Evolutionary conservation across 37 sponge, comb jelly and placozoan species (phyloP), one percentile per base, ranked within the genome.

Genomic region (Beroe forskalii): DNA sequence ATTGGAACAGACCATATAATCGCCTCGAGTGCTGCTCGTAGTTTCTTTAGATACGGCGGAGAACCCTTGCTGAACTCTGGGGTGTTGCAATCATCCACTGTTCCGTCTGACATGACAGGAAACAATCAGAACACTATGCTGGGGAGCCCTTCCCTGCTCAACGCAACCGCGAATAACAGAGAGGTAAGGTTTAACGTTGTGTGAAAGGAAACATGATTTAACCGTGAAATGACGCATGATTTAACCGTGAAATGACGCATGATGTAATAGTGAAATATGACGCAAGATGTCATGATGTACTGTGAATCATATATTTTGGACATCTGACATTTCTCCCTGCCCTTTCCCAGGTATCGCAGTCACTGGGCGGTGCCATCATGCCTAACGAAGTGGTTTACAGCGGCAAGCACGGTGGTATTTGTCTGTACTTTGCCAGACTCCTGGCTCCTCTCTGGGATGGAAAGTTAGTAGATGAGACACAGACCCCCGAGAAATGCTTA

Each of bases 31-130:
- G 97, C 96, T 42, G 92, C 95, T 64, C 92, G 94, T 41, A 94
- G 95, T 0, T 96, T 94, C 92, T 94, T 97, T 90, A 92, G 91
- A 63, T 95, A 92, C 93, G 96, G 99, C n/a, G 99, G 96, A 24
- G 96, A 98, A 61, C 97, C 99, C 23, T 90, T 90, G 32, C 89
- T 97, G 38, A n/a, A n/a, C n/a, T 91, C 0, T 93, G 92, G 61
- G 24, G 32, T 14, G 9, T 12, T 67, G 94, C 95, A 0, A 90
- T 92, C 0, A 76, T 75, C 14, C 72, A 80, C 19, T 14, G 22
- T 67, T 30, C 67, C 12, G 67, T 8, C 9, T 12, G n/a, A 9
- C 9, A 31, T 12, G 32, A 67, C 20, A 12, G 9, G 67, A 24
- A 67, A 30, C 14, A 67, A 30, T 31, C n/a, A 67, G 19, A 12